These are phyloP conservation scores for Puffinus mauretanicus DNA, from an alignment of 2,113 vertebrate species.

Conservation along the genomic window DNA sequence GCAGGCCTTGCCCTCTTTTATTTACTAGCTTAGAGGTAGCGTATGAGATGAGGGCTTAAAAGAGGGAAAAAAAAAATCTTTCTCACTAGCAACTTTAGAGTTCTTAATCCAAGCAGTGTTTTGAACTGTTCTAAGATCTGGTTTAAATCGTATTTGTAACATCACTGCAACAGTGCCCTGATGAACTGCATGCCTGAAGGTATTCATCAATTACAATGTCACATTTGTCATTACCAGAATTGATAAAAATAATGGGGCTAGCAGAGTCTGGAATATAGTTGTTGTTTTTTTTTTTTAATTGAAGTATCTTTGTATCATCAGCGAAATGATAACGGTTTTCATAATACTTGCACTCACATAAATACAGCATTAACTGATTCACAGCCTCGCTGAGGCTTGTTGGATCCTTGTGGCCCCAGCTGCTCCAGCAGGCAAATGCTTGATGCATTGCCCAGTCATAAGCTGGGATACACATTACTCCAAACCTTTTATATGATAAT, in stretches of 20 bases:
- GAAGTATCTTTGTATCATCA: background rate
- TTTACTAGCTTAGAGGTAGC: rapidly evolving
- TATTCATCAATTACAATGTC: background rate
- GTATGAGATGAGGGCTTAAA: background rate
- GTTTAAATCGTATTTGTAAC: background rate
- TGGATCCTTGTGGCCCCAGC: background rate
- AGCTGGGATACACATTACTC: background rate
- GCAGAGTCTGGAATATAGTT: background rate
- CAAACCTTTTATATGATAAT: background rate
- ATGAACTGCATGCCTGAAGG: background rate
- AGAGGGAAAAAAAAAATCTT: rapidly evolving
- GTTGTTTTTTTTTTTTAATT: background rate
- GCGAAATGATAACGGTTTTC: background rate
- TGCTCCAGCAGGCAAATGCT: background rate
- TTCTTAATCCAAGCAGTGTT: background rate
- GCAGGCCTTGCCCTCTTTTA: background rate
- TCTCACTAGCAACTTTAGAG: background rate
- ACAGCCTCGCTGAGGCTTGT: background rate
- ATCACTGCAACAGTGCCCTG: background rate
- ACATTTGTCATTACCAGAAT: background rate
- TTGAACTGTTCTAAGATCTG: background rate
- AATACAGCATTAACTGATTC: background rate
- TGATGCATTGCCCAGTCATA: background rate
- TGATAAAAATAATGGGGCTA: background rate
- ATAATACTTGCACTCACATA: background rate